Percentiles rank a stretch among this genome's conserved stretches.
These are phyloP conservation scores for Erpornis zantholeuca DNA, from an alignment of 2,113 vertebrate species.

Conservation along the genomic window DNA sequence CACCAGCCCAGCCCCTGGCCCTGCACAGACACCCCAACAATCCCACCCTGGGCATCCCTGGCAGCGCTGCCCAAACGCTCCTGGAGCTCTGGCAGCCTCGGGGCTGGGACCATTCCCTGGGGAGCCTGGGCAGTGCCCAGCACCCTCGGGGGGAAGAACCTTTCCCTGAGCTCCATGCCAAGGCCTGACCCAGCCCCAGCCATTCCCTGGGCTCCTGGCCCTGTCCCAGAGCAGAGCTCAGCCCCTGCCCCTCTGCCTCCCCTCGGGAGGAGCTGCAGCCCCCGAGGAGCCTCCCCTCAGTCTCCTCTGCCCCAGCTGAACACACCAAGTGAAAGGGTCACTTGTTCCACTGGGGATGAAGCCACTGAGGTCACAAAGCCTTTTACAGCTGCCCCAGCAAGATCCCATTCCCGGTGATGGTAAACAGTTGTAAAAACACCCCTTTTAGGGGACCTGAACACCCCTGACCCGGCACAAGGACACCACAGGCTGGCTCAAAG, in stretches of 20 bases:
- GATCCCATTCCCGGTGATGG: neutral
- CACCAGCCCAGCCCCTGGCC: neutral
- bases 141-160: neutral
- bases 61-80: neutral
- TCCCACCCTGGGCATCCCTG: neutral
- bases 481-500: rapidly evolving
- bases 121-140: neutral
- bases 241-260: neutral
- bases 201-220: neutral
- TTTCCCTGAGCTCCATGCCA: neutral
- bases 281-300: neutral
- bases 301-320: neutral
- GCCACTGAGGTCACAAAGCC: neutral
- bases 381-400: neutral
- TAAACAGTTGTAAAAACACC: rapidly evolving
- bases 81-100: neutral
- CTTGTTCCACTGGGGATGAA: neutral
- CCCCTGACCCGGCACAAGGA: neutral
- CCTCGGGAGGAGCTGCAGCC: too few relatives aligned
- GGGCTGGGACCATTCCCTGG: neutral
- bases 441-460: neutral
- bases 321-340: neutral
- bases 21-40: neutral
- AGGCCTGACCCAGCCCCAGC: neutral
- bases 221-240: neutral